Evolutionary conservation across 2,888 invertebrate species (phyloP), one percentile per base, ranked within the genome.

Genomic region (Empis livida): DNA sequence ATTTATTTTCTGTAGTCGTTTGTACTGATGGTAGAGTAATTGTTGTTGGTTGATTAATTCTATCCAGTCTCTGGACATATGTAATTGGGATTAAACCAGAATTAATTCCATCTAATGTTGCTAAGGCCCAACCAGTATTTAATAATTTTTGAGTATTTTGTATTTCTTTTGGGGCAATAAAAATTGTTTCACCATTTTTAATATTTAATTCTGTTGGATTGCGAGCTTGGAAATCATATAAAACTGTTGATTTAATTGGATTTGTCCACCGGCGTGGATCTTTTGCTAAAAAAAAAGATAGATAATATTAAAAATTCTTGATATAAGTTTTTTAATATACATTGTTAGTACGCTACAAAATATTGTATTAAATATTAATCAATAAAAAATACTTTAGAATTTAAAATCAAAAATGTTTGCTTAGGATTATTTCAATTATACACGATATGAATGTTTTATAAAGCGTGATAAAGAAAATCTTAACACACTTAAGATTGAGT

Each of bases 161-260:
- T 20, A 90, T 72, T 54, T 84, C 81, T 61, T 80, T 76, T 1
- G 95, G 94, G 0, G 95, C 95, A 10, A 96, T 70, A 47, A 79
- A 74, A 8, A 96, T 68, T 32, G 77, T 75, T 59, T 93, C 88
- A 53, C 90, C 89, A 46, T 78, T 74, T 53, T 73, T 72, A 60
- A 96, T 76, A 52, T 80, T 79, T 30, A 96, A 64, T 67, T 96
- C 96, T 51, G 84, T 79, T 0, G 78, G 76, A 13, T 75, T 75
- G 2, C 77, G 73, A 1, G 83, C 84, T 46, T 75, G 73, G 69
- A 91, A 95, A 61, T 85, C 80, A 66, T 83, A 84, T 14, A 80
- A 72, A 3, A 82, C 86, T 45, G 79, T 72, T 3, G 83, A 82
- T 43, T 74, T 72, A 5, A 82, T 75, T 0, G 84, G 79, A 13